Evolutionary conservation across 2,113 vertebrate species (phyloP), one percentile per base, ranked within the genome.

Genomic region (Strix uralensis): DNA sequence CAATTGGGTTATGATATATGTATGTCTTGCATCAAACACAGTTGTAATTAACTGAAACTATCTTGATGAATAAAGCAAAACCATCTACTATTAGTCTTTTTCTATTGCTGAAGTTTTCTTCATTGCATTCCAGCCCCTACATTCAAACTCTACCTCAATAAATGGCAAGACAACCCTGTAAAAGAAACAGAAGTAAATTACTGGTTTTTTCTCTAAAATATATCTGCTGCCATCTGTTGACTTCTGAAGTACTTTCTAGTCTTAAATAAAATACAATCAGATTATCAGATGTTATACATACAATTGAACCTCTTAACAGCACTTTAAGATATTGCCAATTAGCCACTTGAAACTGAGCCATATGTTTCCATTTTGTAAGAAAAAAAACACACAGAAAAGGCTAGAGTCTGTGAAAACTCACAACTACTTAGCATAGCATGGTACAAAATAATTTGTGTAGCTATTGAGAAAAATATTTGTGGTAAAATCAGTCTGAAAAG

Each of bases 161-260:
- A 77, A 73, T 5, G 9, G 27, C 66, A 80, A 86, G 58, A 44
- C 19, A 71, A 13, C 15, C 3, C 20, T 73, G 30, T 51, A 61
- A 77, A 82, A 86, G 16, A 58, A 77, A 36, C 5, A 69, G 15
- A 86, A 72, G 54, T 58, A 83, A 59, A 67, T 79, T 51, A 47
- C 54, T 65, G 7, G 4, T 61, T 82, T 94, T 94, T 88, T 32
- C 83, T 94, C 67, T 58, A 29, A 94, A 96, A 90, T 80, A 88
- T 94, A 94, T 97, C 90, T 97, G 90, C 94, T 97, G 97, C 97
- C 97, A 96, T 97, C 97, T 97, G 97, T 97, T 96, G 96, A 96
- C 75, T 96, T 96, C 80, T 89, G 80, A 89, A 91, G 59, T 75
- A 86, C 77, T 86, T 94, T 94, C 57, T 77, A 91, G 71, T 91